Conservation (phyloP, 2,797 vertebrate species). For the Lutjanus campechanus region DNA sequence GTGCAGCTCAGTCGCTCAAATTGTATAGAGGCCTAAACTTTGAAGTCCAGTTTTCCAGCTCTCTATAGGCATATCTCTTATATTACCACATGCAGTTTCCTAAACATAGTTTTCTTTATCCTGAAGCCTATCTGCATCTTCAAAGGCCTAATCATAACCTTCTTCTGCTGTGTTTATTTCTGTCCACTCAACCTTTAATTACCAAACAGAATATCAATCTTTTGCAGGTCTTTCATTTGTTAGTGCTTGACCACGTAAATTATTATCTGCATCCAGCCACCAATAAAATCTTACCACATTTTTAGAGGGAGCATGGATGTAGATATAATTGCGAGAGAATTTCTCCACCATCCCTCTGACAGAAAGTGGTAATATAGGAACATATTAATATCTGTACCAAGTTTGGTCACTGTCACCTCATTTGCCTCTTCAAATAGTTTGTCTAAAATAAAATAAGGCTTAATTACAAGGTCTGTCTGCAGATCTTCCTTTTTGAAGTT, state of each 20-base stretch:
- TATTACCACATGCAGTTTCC: conserved; percentile 47
- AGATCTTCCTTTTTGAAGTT: conserved; percentile 37
- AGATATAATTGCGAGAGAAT: conserved; percentile 46
- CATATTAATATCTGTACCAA: conserved; percentile 17
- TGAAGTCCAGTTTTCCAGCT: conserved; percentile 19
- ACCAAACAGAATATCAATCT: conserved; percentile 78
- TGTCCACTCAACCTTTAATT: conserved; percentile 84
- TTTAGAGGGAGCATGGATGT: conserved; percentile 42
- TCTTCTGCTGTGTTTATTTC: conserved; percentile 79
- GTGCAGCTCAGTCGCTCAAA: conserved; percentile 2
- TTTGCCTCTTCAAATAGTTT: conserved; percentile 40
- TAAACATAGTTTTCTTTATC: conserved; percentile 61
- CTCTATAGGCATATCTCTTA: conserved; percentile 40
- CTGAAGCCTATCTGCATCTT: conserved; percentile 71
- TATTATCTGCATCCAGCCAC: conserved; percentile 80
- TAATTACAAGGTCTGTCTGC: conserved; percentile 47
- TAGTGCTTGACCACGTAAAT: conserved; percentile 78
- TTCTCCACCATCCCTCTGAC: conserved; percentile 10
- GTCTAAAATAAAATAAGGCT: conserved; percentile 16
- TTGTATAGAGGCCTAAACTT: conserved; percentile 15
- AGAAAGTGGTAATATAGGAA: conserved; percentile 11
- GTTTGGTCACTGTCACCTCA: conserved; percentile 24
- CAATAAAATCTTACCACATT: conserved; percentile 81
- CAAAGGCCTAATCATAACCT: conserved; percentile 83
- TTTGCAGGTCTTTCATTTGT: conserved; percentile 84